Evolutionary conservation across 2,797 vertebrate genomes (phyloP).

Genomic region (Phrynocephalus forsythii): DNA sequence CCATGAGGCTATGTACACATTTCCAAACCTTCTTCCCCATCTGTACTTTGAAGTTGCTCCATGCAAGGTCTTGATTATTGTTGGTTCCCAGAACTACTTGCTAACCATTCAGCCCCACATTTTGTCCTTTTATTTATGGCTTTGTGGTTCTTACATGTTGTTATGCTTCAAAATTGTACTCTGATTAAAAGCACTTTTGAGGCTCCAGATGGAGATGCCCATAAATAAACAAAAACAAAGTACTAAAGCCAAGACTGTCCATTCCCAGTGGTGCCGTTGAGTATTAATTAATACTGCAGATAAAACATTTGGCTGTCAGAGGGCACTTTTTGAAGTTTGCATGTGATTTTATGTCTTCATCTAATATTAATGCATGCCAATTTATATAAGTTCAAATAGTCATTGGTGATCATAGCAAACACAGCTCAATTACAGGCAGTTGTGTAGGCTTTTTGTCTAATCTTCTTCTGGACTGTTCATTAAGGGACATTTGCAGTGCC

Average conservation of each 20-base stretch:
- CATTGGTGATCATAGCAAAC: neutral
- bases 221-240: constrained; percentile 38
- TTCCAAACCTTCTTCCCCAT: neutral
- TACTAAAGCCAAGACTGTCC: constrained; percentile 14
- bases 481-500: neutral
- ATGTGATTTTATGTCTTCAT: constrained; percentile 25
- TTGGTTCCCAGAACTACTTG: neutral
- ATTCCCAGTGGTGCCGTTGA: constrained; percentile 16
- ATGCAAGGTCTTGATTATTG: neutral
- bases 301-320: constrained; percentile 34
- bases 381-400: constrained; percentile 22
- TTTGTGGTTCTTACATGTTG: constrained; percentile 12
- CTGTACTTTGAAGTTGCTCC: neutral
- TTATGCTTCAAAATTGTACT: constrained; percentile 10
- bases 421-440: neutral
- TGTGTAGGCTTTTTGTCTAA: neutral
- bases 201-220: constrained; percentile 24
- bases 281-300: constrained; percentile 36
- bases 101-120: neutral
- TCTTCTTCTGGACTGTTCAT: neutral
- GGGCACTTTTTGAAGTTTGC: constrained; percentile 26
- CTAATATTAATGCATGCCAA: constrained; percentile 30
- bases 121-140: constrained; percentile 13
- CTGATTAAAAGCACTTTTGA: constrained; percentile 34
- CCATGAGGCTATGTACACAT: no score